Base-by-base conservation (phyloP, 2,797 vertebrate species). In the Sebastiscus albofasciatus region DNA sequence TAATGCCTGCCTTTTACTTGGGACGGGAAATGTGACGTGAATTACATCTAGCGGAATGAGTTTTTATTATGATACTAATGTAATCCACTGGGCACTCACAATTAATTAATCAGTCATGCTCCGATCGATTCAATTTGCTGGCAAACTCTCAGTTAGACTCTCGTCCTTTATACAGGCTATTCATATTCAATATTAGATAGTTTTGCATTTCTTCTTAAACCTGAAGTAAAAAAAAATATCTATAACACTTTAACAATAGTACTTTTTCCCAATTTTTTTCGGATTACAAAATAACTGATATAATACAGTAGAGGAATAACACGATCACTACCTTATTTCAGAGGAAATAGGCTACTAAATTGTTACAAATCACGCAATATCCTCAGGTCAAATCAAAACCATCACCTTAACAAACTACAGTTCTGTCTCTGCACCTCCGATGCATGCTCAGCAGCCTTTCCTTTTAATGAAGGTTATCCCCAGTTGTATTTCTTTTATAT, bases 11-110 rank as follows among this genome's bases (percentile, higher is more conserved):
- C 70, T 84, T 81, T 80, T 60, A 83, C 69, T 85, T 42, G 54
- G 60, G 42, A 8, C 22, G 42, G 64, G 46, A 80, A 81, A 80
- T 75, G 71, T 69, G 75, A 78, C 71, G 24, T 86, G 76, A 87
- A 49, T 83, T 80, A 82, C 67, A 67, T 83, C 66, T 34, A 54
- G 26, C 18, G 6, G 0, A 34, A 60, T 77, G 66, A 55, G 52
- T 55, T 81, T 86, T 81, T 84, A 84, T 82, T 77, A 71, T 34
- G 52, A 75, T 76, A 67, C 73, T 82, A 80, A 79, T 79, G 69
- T 55, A 71, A 82, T 80, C 56, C 58, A 46, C 31, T 14, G 29
- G 8, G 31, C 83, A 72, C 79, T 81, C 62, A 24, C 46, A 59
- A 72, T 73, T 67, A 72, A 88, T 82, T 34, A 67, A 72, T 71